phyloP scores from a whole-genome alignment of 1,140 invertebrate species.

The Halesus radiatus region DNA sequence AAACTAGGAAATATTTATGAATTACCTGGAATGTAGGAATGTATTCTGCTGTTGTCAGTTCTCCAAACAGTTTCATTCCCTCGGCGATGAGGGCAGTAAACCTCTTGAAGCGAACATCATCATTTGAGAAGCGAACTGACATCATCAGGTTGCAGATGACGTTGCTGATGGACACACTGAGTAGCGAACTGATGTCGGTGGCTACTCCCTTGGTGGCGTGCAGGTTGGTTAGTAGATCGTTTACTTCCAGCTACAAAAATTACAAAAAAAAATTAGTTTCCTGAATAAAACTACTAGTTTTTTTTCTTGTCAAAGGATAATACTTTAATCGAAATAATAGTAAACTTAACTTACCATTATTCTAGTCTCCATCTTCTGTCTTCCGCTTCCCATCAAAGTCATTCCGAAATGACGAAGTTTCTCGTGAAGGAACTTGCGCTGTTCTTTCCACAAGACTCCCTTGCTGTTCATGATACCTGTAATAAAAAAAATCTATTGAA shows the following conservation, averaged over 20 bases:
- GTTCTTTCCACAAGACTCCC: constrained; percentile 92
- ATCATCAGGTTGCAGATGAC: constrained; percentile 93
- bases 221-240: constrained; percentile 78
- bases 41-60: constrained; percentile 80
- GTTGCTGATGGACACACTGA: constrained; percentile 89
- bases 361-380: constrained; percentile 85
- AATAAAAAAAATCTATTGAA: constrained; percentile 58
- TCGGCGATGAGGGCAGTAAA: constrained; percentile 90
- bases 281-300: constrained; percentile 22
- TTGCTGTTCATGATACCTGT: constrained; percentile 92
- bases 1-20: not conserved
- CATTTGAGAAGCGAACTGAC: constrained; percentile 85
- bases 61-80: constrained; percentile 87
- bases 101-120: constrained; percentile 81
- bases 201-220: constrained; percentile 73
- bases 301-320: too few relatives aligned
- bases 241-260: constrained; percentile 79
- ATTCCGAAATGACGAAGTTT: constrained; percentile 92
- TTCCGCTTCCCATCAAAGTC: constrained; percentile 84
- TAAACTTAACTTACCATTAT: constrained; percentile 77
- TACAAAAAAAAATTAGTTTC: not conserved
- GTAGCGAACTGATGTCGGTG: constrained; percentile 78
- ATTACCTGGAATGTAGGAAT: constrained; percentile 71
- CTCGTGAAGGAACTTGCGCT: constrained; percentile 91
- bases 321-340: too few relatives aligned